A percentile compares a stretch with the other conserved stretches of the same genome.
phyloP scores from a whole-genome alignment of 2,113 vertebrate genomes.

The Thalassoma bifasciatum region DNA sequence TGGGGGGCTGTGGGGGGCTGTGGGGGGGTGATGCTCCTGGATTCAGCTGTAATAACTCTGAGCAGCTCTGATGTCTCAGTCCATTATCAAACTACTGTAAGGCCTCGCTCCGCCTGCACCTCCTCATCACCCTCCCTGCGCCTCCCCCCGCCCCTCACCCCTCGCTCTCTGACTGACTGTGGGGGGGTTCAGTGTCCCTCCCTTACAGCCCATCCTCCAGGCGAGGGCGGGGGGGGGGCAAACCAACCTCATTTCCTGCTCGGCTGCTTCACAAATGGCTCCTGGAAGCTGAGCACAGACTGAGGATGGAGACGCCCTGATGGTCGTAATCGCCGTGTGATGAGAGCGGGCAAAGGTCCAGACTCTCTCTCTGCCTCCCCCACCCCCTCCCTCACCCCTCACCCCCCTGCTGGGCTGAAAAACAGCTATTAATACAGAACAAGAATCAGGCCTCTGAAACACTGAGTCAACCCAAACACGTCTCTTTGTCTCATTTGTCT shows the following conservation, averaged over 20 bases:
- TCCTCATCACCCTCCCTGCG: slow-evolving; percentile 9
- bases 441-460: not conserved
- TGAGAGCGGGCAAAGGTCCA: slow-evolving; percentile 78
- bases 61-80: slow-evolving; percentile 60
- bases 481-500: too few species aligned
- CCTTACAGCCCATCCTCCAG: slow-evolving; percentile 65
- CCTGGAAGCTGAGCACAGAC: slow-evolving; percentile 63
- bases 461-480: not conserved
- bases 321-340: slow-evolving; percentile 76
- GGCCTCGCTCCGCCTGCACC: slow-evolving; percentile 28
- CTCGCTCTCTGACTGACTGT: slow-evolving; percentile 29
- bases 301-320: slow-evolving; percentile 69
- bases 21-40: not conserved
- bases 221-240: too few species aligned
- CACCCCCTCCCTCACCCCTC: slow-evolving; percentile 9
- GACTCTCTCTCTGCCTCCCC: too few species aligned
- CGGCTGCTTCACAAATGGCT: slow-evolving; percentile 85
- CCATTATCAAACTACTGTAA: slow-evolving; percentile 36
- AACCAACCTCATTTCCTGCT: slow-evolving; percentile 82
- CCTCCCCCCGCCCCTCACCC: not conserved
- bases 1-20: not conserved
- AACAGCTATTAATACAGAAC: not conserved
- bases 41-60: slow-evolving; percentile 30
- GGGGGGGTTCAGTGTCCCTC: slow-evolving; percentile 49
- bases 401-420: not conserved